Evolutionary conservation across 2,113 vertebrate species (phyloP).

Genomic region (Bubo scandiacus): DNA sequence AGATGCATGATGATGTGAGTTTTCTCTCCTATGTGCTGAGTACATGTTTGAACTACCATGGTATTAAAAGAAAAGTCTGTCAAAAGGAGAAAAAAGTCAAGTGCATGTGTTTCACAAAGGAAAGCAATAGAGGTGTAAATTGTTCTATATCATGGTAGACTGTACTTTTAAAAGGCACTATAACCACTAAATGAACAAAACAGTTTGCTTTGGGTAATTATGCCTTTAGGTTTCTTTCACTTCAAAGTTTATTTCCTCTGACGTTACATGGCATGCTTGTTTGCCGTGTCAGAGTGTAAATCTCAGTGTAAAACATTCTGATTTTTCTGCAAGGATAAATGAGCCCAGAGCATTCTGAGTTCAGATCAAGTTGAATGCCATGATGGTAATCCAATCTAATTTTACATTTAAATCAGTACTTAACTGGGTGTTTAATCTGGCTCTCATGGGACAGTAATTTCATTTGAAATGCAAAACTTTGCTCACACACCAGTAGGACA

Average conservation of each 20-base stretch:
- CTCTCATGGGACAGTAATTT: slow-evolving; percentile 15
- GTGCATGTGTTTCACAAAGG: slow-evolving; percentile 39
- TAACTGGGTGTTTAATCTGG: slow-evolving; percentile 32
- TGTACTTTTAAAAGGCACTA: slow-evolving; percentile 64
- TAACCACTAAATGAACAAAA: slow-evolving; percentile 68
- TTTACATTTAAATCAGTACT: slow-evolving; percentile 28
- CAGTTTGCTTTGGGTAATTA: slow-evolving; percentile 69
- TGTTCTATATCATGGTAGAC: slow-evolving; percentile 52
- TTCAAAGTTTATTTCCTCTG: slow-evolving; percentile 72
- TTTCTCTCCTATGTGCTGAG: not conserved
- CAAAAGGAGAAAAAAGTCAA: slow-evolving; percentile 39
- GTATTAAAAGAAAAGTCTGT: slow-evolving; percentile 52
- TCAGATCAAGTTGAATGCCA: slow-evolving; percentile 52
- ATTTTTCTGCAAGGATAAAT: slow-evolving; percentile 67
- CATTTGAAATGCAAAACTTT: slow-evolving; percentile 36
- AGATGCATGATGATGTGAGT: not conserved
- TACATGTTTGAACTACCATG: slow-evolving; percentile 13
- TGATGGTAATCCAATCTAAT: slow-evolving; percentile 35
- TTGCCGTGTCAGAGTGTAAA: slow-evolving; percentile 63
- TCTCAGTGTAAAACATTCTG: slow-evolving; percentile 53
- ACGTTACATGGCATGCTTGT: slow-evolving; percentile 30
- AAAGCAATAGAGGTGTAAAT: slow-evolving; percentile 62
- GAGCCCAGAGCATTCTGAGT: slow-evolving; percentile 51
- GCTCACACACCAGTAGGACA: not conserved
- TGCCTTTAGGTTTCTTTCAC: slow-evolving; percentile 57